These are phyloP conservation scores for Falco cherrug DNA, from an alignment of 2,797 vertebrate genomes.

Conservation along the genomic window DNA sequence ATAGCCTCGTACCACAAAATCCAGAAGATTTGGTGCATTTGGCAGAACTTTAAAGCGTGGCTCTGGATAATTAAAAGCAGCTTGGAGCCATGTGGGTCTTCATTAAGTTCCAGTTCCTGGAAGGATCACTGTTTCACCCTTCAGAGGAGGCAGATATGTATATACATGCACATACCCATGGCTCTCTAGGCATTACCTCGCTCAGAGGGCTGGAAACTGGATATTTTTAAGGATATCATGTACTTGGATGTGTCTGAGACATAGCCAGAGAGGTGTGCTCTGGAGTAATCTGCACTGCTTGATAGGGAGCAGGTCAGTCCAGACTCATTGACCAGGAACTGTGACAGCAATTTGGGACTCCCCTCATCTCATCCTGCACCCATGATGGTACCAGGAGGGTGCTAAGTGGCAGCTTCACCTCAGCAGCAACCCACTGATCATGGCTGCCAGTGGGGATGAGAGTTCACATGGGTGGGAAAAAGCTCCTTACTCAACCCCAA, in stretches of 20 bases:
- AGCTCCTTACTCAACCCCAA: background rate
- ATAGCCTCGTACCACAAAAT: background rate
- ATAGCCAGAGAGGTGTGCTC: background rate
- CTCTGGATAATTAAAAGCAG: constrained; percentile 52
- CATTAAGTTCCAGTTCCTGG: background rate
- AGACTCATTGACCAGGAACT: background rate
- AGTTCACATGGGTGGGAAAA: background rate
- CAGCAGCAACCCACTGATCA: rapidly evolving
- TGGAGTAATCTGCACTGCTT: background rate
- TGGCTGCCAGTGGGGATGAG: background rate
- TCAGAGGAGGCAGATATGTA: background rate
- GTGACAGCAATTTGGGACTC: background rate
- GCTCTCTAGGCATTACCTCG: background rate
- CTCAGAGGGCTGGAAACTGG: background rate
- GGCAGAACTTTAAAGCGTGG: constrained; percentile 15
- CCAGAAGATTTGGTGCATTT: background rate
- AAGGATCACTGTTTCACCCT: background rate
- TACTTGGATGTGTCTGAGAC: background rate
- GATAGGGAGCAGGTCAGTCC: background rate
- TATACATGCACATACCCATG: background rate
- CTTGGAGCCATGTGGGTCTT: background rate
- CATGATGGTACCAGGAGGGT: background rate
- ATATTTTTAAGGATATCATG: constrained; percentile 16
- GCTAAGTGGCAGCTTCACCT: background rate
- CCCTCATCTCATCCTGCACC: background rate